Conservation (phyloP, 2,113 vertebrate genomes). For the Spilogale gracilis region DNA sequence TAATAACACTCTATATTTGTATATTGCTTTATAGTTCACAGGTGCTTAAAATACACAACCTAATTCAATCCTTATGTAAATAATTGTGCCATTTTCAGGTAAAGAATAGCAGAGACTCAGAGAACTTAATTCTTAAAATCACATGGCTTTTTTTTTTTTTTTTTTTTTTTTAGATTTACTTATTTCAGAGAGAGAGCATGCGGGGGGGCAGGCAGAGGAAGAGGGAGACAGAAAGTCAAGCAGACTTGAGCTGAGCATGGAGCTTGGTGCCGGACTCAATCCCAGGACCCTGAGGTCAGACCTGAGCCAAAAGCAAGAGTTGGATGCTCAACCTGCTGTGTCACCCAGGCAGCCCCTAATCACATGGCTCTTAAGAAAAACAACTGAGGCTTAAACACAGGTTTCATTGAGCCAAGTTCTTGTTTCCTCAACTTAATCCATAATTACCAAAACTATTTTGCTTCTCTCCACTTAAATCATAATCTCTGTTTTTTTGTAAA, state of each 20-base stretch:
- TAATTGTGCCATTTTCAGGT: conserved; percentile 49
- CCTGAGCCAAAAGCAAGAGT: background rate
- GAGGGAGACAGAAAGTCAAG: background rate
- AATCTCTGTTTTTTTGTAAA: background rate
- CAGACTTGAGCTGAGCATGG: background rate
- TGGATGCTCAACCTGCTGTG: background rate
- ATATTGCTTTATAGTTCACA: conserved; percentile 66
- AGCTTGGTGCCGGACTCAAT: background rate
- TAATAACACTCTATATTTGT: conserved; percentile 58
- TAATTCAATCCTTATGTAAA: conserved; percentile 32
- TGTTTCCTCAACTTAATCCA: background rate
- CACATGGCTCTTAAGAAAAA: conserved; percentile 8
- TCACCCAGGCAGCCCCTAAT: background rate
- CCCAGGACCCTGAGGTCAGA: background rate
- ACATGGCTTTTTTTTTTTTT: background rate
- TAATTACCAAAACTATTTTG: background rate
- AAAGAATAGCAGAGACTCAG: conserved; percentile 7
- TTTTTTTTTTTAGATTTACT: background rate
- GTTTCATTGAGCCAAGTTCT: background rate
- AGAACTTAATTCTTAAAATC: conserved; percentile 47
- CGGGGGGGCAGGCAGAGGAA: background rate
- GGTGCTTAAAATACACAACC: conserved; percentile 71
- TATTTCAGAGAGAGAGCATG: background rate
- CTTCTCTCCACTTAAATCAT: background rate
- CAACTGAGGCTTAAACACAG: background rate